phyloP scores from a whole-genome alignment of 2,113 vertebrate genomes.

The Ceyx cyanopectus region DNA sequence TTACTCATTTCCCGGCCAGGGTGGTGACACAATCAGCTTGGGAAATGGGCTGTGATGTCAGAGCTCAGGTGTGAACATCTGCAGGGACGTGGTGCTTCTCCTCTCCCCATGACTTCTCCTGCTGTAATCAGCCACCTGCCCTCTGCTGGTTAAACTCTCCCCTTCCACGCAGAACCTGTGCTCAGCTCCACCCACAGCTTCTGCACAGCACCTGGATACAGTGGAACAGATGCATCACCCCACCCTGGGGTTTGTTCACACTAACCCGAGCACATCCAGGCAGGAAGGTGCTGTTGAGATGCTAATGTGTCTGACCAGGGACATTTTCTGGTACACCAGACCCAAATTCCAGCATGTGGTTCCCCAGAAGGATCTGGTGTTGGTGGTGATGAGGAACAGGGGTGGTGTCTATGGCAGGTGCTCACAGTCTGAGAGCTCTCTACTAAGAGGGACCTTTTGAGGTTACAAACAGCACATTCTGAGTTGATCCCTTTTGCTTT shows the following conservation, averaged over 20 bases:
- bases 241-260: accelerated
- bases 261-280: neutral
- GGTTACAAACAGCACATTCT: neutral
- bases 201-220: accelerated
- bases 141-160: neutral
- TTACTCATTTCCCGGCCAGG: neutral
- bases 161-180: accelerated
- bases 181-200: accelerated
- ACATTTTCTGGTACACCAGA: neutral
- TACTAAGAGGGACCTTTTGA: neutral
- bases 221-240: accelerated
- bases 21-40: neutral
- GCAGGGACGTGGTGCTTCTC: neutral
- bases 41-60: neutral
- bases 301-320: neutral
- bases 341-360: neutral
- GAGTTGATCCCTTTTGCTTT: neutral
- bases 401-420: neutral
- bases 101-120: neutral
- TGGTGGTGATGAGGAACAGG: neutral
- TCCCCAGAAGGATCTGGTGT: neutral
- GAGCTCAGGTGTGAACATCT: neutral
- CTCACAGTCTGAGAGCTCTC: neutral
- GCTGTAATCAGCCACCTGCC: neutral
- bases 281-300: neutral